These are phyloP conservation scores for Dolomedes plantarius DNA, from an alignment of 2,888 invertebrate species.

Conservation along the genomic window DNA sequence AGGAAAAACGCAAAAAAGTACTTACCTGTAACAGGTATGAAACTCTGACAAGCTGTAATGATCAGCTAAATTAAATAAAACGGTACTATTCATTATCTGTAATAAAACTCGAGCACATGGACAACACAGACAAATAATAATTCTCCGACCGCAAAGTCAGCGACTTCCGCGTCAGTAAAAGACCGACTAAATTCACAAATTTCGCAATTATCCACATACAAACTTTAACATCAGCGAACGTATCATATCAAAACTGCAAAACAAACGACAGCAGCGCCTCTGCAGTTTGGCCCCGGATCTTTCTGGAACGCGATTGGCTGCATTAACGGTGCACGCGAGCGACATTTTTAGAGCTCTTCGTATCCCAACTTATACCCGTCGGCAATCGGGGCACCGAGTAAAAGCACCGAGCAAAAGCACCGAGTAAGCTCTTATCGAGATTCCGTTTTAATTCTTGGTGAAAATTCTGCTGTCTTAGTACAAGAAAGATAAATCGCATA, in stretches of 20 bases:
- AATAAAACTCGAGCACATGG: not conserved
- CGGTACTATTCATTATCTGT: not conserved
- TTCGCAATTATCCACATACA: constrained; percentile 29
- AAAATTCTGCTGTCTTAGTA: not conserved
- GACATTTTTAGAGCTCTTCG: not conserved
- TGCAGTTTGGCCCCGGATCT: constrained; percentile 43
- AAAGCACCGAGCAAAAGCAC: too few species aligned
- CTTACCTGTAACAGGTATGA: constrained; percentile 16
- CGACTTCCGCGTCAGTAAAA: constrained; percentile 27
- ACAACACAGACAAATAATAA: not conserved
- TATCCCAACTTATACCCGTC: not conserved
- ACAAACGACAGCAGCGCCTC: constrained; percentile 61
- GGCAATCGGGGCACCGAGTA: too few species aligned
- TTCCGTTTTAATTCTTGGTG: not conserved
- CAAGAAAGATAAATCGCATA: not conserved
- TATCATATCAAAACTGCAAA: constrained; percentile 54
- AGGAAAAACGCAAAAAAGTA: constrained; percentile 18
- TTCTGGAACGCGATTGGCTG: constrained; percentile 39
- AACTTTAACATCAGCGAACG: constrained; percentile 15
- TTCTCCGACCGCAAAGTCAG: constrained; percentile 5
- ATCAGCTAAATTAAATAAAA: not conserved
- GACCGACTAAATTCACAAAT: constrained; percentile 28
- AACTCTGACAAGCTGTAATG: not conserved
- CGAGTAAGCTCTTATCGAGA: not conserved
- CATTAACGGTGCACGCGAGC: not conserved